Percentiles rank a stretch among this genome's conserved stretches.
These are phyloP conservation scores for Magallana angulata DNA, from an alignment of 1,140 invertebrate genomes.

Conservation along the genomic window DNA sequence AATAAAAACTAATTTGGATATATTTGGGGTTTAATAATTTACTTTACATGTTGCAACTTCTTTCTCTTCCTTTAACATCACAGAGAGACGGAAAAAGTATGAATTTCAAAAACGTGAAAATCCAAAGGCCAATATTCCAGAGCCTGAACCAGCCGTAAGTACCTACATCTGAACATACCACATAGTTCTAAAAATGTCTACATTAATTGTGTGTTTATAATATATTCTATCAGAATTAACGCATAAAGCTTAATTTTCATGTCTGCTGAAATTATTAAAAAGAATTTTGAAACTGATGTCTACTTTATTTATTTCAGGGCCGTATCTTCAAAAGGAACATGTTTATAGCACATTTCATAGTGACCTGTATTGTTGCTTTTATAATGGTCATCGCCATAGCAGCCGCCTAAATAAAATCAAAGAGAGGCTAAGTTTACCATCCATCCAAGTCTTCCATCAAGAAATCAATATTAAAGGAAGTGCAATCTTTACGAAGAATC, in stretches of 20 bases:
- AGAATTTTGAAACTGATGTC: not conserved
- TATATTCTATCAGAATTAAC: not conserved
- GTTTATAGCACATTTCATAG: constrained; percentile 72
- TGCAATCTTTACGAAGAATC: constrained; percentile 18
- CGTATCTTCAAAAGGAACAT: constrained; percentile 74
- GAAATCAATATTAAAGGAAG: not conserved
- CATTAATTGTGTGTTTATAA: not conserved
- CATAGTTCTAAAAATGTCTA: no score
- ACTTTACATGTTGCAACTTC: not conserved
- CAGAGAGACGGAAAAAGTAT: constrained; percentile 76
- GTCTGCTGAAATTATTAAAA: no score
- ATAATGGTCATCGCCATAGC: constrained; percentile 74
- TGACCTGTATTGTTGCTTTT: constrained; percentile 71
- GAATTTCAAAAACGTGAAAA: constrained; percentile 75
- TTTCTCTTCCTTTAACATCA: not conserved
- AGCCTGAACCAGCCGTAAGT: constrained; percentile 77
- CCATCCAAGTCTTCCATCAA: constrained; percentile 30
- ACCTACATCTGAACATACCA: not conserved
- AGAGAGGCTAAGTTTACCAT: constrained; percentile 6
- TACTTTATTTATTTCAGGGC: constrained; percentile 65
- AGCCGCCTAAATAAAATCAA: constrained; percentile 62
- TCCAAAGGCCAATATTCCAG: constrained; percentile 72
- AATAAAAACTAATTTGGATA: no score
- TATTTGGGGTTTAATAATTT: no score
- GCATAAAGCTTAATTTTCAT: no score